These are phyloP conservation scores for Laothoe populi DNA, from an alignment of 2,888 invertebrate species.

Conservation along the genomic window DNA sequence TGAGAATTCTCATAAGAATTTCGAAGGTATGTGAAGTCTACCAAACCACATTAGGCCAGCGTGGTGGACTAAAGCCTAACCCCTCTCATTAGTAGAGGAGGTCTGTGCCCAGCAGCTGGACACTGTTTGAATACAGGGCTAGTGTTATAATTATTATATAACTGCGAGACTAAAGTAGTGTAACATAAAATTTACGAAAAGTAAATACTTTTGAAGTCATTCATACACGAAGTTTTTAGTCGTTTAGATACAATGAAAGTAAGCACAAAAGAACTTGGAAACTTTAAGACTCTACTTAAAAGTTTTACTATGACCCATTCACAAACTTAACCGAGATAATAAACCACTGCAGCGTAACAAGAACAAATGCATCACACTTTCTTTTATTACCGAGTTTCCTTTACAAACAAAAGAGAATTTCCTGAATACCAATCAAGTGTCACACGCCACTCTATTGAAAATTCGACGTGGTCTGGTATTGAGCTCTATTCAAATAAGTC, in stretches of 20 bases:
- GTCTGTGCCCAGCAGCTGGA: no score
- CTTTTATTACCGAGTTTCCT: constrained; percentile 12
- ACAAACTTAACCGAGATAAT: neutral
- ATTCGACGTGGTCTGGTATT: constrained; percentile 7
- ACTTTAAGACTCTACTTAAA: constrained; percentile 12
- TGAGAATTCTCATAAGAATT: no score
- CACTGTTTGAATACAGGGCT: no score
- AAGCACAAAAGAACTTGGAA: constrained; percentile 16
- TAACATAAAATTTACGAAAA: no score
- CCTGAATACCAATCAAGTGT: constrained; percentile 8
- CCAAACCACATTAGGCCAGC: no score
- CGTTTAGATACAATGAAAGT: constrained; percentile 1
- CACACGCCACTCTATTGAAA: constrained; percentile 14
- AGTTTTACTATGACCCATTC: constrained; percentile 14
- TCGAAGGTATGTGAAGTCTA: no score
- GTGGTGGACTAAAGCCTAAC: no score
- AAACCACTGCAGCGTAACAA: constrained; percentile 10
- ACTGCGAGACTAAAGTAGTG: no score
- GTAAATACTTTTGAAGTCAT: no score
- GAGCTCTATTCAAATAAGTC: neutral
- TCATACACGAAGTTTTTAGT: neutral
- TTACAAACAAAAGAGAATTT: constrained; percentile 16
- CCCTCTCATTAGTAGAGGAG: no score
- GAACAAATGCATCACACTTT: constrained; percentile 5
- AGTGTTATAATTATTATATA: no score